Evolutionary conservation across 2,888 invertebrate species (phyloP), one percentile per base, ranked within the genome.

Genomic region (Tenthredo distinguenda): DNA sequence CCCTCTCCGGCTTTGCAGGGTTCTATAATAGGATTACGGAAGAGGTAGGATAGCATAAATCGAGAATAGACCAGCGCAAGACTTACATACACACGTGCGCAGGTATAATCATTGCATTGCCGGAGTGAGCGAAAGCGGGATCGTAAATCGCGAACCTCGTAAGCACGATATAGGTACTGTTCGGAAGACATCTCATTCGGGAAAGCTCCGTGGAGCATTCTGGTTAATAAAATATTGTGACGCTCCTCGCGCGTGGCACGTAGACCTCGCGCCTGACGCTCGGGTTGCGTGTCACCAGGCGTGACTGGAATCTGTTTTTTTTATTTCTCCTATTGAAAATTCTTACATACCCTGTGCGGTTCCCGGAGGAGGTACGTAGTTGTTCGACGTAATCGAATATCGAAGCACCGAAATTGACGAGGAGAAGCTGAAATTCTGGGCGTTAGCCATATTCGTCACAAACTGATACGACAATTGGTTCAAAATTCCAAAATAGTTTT

Each of bases 231-330:
- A 74, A 74, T 74, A 74, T 68, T 34, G 26, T 0, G 43, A 74
- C 21, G 26, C 72, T 40, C 72, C 72, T 74, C 37, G 21, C 72
- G 31, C 47, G 31, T 34, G 77, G 47, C 77, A 77, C 77, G 77
- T 55, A 34, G 34, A 31, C 10, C 37, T 26, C 81, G 62, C 62
- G 21, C 21, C 62, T 62, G 81, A 81, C 81, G 34, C 58, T 81
- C 58, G 10, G 62, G 62, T 81, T 62, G 81, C 81, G 21, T 81
- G 62, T 62, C 55, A 37, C 37, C 12, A 81, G 81, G 81, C 81
- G 81, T 81, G 81, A 81, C 55, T 37, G 18, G 71, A 37, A 72
- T 72, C 18, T 40, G n/a, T 47, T 47, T 15, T 47, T 15, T 50
- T 50, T 50, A 15, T 50, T 4, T 18, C 18, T 40, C 15, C 18